phyloP scores from a whole-genome alignment of 2,797 vertebrate species.

The Odontamblyopus rebecca region DNA sequence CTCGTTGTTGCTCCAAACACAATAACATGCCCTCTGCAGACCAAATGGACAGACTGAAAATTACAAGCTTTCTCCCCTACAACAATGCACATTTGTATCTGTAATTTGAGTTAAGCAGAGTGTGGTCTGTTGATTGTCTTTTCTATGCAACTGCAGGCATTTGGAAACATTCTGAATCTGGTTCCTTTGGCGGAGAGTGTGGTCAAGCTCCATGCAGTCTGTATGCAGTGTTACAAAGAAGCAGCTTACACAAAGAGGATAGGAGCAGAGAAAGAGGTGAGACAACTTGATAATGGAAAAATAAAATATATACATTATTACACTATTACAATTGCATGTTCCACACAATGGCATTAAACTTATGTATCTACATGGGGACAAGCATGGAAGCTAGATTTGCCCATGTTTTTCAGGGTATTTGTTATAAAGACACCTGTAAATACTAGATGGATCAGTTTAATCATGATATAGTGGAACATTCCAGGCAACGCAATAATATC shows the following conservation, averaged over 20 bases:
- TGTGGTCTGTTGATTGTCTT: conserved; percentile 13
- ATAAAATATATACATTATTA: too few relatives aligned
- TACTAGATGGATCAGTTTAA: too few relatives aligned
- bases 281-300: conserved; percentile 17
- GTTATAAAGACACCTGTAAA: too few relatives aligned
- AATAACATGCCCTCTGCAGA: conserved; percentile 21
- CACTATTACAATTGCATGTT: background rate
- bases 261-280: conserved; percentile 90
- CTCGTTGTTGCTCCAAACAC: conserved; percentile 4
- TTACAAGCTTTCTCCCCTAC: conserved; percentile 20
- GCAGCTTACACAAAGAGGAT: conserved; percentile 95
- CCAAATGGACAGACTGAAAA: conserved; percentile 19
- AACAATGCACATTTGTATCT: conserved; percentile 18
- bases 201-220: conserved; percentile 94
- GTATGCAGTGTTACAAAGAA: conserved; percentile 94
- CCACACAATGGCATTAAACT: background rate
- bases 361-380: too few relatives aligned
- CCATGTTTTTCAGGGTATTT: too few relatives aligned
- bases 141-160: conserved; percentile 75
- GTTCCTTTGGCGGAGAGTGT: conserved; percentile 94
- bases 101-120: conserved; percentile 32
- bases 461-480: too few relatives aligned
- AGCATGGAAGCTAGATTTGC: too few relatives aligned
- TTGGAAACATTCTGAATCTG: conserved; percentile 91
- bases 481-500: too few relatives aligned